Evolutionary conservation across 2,888 invertebrate genomes (phyloP), one percentile per base, ranked within the genome.

Genomic region (Amphimallon solstitiale): DNA sequence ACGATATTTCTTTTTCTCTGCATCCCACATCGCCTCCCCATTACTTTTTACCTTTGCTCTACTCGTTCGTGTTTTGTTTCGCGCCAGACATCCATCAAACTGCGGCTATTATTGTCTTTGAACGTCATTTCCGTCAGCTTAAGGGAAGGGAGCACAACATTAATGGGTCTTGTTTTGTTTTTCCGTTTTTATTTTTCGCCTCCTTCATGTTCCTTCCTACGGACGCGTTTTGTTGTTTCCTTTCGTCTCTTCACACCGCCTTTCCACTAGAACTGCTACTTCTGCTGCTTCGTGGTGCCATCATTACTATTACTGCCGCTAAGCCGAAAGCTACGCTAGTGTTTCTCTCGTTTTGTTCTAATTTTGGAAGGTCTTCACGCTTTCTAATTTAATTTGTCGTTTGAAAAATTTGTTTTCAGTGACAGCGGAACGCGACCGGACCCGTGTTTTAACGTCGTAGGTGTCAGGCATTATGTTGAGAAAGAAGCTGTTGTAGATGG

Each of bases 81-180:
- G 56, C 43, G 49, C 49, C 61, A 48, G 49, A 70, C 70, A 71
- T 71, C 68, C 64, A 71, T 71, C 71, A 71, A 68, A 66, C 65
- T 52, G 49, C 62, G 64, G 67, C 68, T 68, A 70, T 71, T 71
- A 71, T 71, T 71, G 67, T 71, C 68, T 67, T 51, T 51, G 56
- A 63, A 68, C 67, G 64, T 67, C 71, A 69, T 71, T 71, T 71
- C 71, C 71, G 70, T 66, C 63, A 62, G 61, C 40, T 48, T 49
- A 40, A 48, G 49, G 56, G 56, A 59, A 59, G 29, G 45, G 56
- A 59, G 34, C 56, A 59, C 45, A 43, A 43, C 56, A 59, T 59
- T 59, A 59, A 59, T 59, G 56, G 56, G 43, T 43, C 43, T 43
- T 10, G 56, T 43, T 59, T 59, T 59, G 56, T 59, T 59, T 56